These are phyloP conservation scores for Zaprionus lineosus DNA, from an alignment of 2,888 invertebrate genomes.

Conservation along the genomic window DNA sequence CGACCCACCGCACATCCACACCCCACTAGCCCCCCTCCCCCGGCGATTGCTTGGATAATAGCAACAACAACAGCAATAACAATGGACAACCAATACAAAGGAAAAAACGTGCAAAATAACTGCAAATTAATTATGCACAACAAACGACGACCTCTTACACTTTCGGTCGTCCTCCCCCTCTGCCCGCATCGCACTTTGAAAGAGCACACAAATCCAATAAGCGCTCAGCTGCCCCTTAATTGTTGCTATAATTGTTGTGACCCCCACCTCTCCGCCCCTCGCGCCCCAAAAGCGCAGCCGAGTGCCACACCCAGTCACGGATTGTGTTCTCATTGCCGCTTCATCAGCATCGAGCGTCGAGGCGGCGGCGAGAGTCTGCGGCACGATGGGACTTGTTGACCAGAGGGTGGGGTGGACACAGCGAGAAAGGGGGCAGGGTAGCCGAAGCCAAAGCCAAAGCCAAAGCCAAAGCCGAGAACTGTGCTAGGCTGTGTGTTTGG, in stretches of 20 bases:
- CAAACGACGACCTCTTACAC: constrained; percentile 54
- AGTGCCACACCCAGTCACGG: constrained; percentile 42
- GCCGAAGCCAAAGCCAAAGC: constrained; percentile 12
- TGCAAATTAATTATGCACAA: constrained; percentile 76
- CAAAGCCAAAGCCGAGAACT: constrained; percentile 16
- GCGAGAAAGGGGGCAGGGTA: background rate
- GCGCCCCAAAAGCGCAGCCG: constrained; percentile 1
- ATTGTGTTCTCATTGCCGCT: constrained; percentile 45
- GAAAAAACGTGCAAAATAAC: constrained; percentile 52
- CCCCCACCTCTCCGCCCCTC: constrained; percentile 18
- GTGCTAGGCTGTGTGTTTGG: constrained; percentile 39
- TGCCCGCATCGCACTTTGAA: background rate
- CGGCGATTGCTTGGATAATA: background rate
- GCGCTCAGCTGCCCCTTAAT: constrained; percentile 66
- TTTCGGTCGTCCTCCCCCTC: constrained; percentile 16
- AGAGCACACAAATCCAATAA: constrained; percentile 36
- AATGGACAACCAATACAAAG: no score
- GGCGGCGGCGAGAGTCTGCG: constrained; percentile 14
- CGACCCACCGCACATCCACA: background rate
- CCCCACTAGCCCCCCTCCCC: background rate
- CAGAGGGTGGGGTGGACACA: background rate
- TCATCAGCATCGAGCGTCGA: constrained; percentile 53
- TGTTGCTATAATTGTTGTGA: constrained; percentile 70
- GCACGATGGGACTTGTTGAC: no score
- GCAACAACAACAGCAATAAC: background rate